Percentiles rank a stretch among this genome's conserved stretches.
phyloP scores from a whole-genome alignment of 2,113 vertebrate genomes.

The Lichenostomus cassidix region DNA sequence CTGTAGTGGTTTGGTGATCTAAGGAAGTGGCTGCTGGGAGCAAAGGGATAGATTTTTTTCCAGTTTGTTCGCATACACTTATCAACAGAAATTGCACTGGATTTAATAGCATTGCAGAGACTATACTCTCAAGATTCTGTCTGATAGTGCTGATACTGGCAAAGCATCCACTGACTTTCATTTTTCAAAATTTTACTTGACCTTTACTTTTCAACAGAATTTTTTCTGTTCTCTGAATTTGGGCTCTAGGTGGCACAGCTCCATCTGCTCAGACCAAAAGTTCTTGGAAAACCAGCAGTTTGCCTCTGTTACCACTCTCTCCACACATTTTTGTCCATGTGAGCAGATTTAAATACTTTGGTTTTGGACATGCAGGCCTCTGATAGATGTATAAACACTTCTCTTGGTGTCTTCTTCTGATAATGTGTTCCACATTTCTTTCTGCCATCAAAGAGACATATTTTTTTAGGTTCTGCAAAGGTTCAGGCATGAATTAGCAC shows the following conservation, averaged over 20 bases:
- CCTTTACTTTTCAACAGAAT: background rate
- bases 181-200: background rate
- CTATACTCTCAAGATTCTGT: background rate
- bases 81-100: background rate
- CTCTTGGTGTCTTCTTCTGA: background rate
- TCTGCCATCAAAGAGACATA: background rate
- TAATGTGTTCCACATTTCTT: background rate
- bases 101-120: background rate
- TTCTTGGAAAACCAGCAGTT: background rate
- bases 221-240: background rate
- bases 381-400: background rate
- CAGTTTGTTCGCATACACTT: rapidly evolving
- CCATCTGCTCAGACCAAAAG: background rate
- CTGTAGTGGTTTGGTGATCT: background rate
- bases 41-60: background rate
- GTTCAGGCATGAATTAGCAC: background rate
- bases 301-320: background rate
- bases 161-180: background rate
- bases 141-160: background rate
- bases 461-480: background rate
- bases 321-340: background rate
- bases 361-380: background rate
- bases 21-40: background rate
- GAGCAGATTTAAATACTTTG: background rate
- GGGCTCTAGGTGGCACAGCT: background rate